Evolutionary conservation across 2,888 invertebrate genomes (phyloP), one percentile per base, ranked within the genome.

Genomic region (Phortica magna): DNA sequence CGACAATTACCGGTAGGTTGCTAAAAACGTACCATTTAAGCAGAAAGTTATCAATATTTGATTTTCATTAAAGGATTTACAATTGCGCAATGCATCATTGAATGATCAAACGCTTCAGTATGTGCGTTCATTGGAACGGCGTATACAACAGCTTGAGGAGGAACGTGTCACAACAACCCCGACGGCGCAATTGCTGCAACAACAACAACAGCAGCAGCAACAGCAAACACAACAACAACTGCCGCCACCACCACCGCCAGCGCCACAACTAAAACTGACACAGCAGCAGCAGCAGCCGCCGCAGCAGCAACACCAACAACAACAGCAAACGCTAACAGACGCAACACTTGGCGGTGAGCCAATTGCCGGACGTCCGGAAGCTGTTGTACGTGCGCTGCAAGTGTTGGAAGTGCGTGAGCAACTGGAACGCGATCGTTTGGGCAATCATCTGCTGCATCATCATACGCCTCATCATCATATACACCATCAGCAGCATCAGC

Each of bases 81-180:
- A 86, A 81, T 81, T 86, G 78, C 85, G 85, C 72, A 84, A 85
- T 77, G 83, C 83, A 59, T 88, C 91, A 42, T 84, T 92, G 77
- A 96, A 96, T 84, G 98, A 97, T 92, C 96, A 97, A 92, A 96
- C 98, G 77, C 95, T 98, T 91, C 96, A 97, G 89, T 99, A 99
- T 91, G 98, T 98, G 10, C 94, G 96, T 82, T 96, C 96, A 82
- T 93, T 99, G 84, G 98, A 99, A 92, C 95, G 96, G 82, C 95
- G 97, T 87, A 96, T 98, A 72, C 95, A 96, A 82, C 95, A 95
- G 83, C 91, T 97, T 77, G 97, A 97, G 91, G 96, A 97, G 82
- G 96, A 96, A 89, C 96, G 96, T 80, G 77, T 80, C 9, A 76
- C 80, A 9, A 83, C 83, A 57, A 88, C 85, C 74, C 88, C 86